Evolutionary conservation across 2,797 vertebrate genomes (phyloP), one percentile per base, ranked within the genome.

Genomic region (Rhinichthys osculus): DNA sequence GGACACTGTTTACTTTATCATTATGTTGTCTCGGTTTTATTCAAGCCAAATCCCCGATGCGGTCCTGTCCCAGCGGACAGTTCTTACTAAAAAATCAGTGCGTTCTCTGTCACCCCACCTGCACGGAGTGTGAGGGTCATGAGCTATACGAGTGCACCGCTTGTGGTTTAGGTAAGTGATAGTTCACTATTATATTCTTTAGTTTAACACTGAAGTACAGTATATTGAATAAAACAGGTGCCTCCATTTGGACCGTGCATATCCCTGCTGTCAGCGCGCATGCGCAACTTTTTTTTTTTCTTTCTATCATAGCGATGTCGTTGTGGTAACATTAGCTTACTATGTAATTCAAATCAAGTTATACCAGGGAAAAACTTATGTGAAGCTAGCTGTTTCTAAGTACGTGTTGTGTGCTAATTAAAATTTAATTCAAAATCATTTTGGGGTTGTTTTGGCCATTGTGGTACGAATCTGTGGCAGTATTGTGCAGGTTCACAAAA

Each of bases 81-180:
- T 96, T 96, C 83, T 1, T 91, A 74, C 90, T 95, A 81, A 95
- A 94, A 87, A 93, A 52, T 84, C 96, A 94, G 91, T 96, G 96
- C 77, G 95, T 95, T 90, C 91, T 93, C 87, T 96, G 96, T 80
- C 96, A 96, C 78, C 93, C 95, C 89, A 95, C 94, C 93, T 96
- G 96, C 90, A 89, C 93, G 1, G 95, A 95, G 93, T 96, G 96
- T 92, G 87, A 74, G 70, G 96, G 96, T 1, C 95, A 95, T 14
- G 96, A 96, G 93, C 94, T 95, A 27, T 96, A 94, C 89, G 92
- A 96, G 78, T 96, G 96, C 90, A 94, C 93, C 33, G 93, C 92
- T 91, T 96, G 96, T 93, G 96, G 94, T 92, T 92, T 95, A 78
- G 94, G 96, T 96, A 91, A 95, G 95, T 47, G 7, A 67, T 11